Evolutionary conservation across 2,797 vertebrate genomes (phyloP).

Genomic region (Ctenochaetus hawaiiensis): DNA sequence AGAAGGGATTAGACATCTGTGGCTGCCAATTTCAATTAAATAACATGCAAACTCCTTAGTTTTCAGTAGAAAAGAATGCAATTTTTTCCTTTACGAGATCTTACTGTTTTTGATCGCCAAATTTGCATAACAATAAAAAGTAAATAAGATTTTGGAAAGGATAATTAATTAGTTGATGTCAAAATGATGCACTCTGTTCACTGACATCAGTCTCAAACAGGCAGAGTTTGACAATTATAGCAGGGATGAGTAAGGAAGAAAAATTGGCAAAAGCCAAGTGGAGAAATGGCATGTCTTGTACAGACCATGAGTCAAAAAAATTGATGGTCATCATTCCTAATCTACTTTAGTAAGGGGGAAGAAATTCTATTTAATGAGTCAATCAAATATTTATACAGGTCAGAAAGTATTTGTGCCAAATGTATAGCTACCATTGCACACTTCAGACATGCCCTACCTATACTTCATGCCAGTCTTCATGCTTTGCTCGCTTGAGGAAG

Average conservation of each 20-base stretch:
- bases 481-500: slow-evolving; percentile 89
- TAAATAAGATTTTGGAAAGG: neutral
- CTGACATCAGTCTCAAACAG: slow-evolving; percentile 8
- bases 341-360: neutral
- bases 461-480: slow-evolving; percentile 95
- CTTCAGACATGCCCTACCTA: slow-evolving; percentile 87
- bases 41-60: neutral
- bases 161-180: neutral
- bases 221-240: slow-evolving; percentile 20
- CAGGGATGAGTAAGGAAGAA: slow-evolving; percentile 2
- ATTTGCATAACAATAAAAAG: neutral
- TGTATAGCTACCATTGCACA: neutral
- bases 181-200: slow-evolving; percentile 7
- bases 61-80: neutral
- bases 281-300: slow-evolving; percentile 9
- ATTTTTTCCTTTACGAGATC: neutral
- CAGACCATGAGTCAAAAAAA: neutral
- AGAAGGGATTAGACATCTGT: slow-evolving; percentile 11
- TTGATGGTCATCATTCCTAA: slow-evolving; percentile 22
- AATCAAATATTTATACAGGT: slow-evolving; percentile 4
- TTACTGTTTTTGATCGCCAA: slow-evolving; percentile 1
- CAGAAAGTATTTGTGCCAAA: neutral
- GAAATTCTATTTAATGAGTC: slow-evolving; percentile 4
- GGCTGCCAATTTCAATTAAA: slow-evolving; percentile 12
- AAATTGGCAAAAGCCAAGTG: slow-evolving; percentile 5